A percentile compares a stretch with the other conserved stretches of the same genome.
These are phyloP conservation scores for Sebastes paucispinis DNA, from an alignment of 2,797 vertebrate species.

Conservation along the genomic window DNA sequence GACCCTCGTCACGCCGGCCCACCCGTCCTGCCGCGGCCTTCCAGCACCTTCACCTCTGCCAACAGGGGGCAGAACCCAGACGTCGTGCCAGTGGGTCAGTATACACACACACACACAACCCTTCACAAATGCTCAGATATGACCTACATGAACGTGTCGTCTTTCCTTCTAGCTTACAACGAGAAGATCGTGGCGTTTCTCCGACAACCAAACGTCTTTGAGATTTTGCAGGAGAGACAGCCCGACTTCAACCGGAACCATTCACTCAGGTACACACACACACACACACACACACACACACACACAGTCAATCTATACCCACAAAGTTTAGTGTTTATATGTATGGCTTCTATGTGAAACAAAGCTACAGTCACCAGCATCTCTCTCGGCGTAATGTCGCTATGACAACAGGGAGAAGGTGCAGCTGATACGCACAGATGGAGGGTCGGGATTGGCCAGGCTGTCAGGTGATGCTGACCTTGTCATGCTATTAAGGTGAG, in stretches of 20 bases:
- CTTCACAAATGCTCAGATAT: neutral
- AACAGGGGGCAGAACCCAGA: conserved; percentile 87
- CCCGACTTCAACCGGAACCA: conserved; percentile 92
- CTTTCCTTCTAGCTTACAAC: conserved; percentile 87
- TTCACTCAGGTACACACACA: conserved; percentile 88
- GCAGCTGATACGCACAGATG: conserved; percentile 88
- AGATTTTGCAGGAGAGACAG: conserved; percentile 96
- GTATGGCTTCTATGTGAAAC: neutral
- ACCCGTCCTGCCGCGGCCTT: conserved; percentile 88
- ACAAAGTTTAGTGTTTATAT: neutral
- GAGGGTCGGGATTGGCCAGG: conserved; percentile 71
- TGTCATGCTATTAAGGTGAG: conserved; percentile 66
- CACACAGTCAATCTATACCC: neutral
- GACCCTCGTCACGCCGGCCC: conserved; percentile 89
- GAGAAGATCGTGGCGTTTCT: conserved; percentile 97
- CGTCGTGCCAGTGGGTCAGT: conserved; percentile 92
- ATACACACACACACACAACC: neutral
- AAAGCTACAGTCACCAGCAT: neutral
- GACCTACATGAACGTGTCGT: neutral
- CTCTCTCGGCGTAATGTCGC: neutral
- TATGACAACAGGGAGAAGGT: conserved; percentile 89
- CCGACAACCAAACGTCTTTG: conserved; percentile 93
- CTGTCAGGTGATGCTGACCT: conserved; percentile 69
- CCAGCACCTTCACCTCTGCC: conserved; percentile 89
- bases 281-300: conserved; percentile 12